Base-by-base conservation (phyloP, 1,140 invertebrate species). In the Drosophila triauraria region DNA sequence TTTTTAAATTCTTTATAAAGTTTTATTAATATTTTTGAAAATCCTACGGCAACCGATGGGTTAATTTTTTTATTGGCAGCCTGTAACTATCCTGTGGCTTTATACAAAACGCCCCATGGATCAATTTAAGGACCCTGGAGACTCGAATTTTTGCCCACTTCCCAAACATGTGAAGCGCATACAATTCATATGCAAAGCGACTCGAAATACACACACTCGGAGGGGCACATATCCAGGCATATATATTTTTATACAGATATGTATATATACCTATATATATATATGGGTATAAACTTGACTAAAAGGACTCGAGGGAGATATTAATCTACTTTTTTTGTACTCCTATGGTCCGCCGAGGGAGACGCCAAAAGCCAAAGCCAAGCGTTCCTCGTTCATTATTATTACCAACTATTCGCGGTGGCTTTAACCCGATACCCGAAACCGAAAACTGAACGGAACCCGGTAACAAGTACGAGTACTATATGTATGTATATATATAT, bases 271-370 rank as follows among this genome's bases (percentile, higher is more conserved):
- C 62, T 67, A 15, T 27, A 23, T 20, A 51, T 48, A 32, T 54
- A 65, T 58, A 65, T 67, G 59, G 77, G 50, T 75, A 54, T 75
- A 84, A 88, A 88, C 85, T 90, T 90, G 85, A 81, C 85, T 85
- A 84, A 88, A 90, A 90, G 84, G 84, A 88, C 84, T 88, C 84
- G 75, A 81, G 84, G 84, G 84, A 88, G 84, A 88, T 88, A 88
- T 88, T 88, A 88, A 90, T 90, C 84, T 88, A 88, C 64, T 90
- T 62, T 76, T 51, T 57, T 57, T 58, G 10, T 27, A 48, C 20
- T 44, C n/a, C 56, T 53, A 35, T 38, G 32, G 51, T 54, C 30
- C 38, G 42, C 15, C 38, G 35, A 68, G 62, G 63, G 23, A 70
- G 48, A 64, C 12, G 56, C 43, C 32, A 82, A 79, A 60, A 84